Base-by-base conservation (phyloP, 2,113 vertebrate genomes). In the Chaetura pelagica region DNA sequence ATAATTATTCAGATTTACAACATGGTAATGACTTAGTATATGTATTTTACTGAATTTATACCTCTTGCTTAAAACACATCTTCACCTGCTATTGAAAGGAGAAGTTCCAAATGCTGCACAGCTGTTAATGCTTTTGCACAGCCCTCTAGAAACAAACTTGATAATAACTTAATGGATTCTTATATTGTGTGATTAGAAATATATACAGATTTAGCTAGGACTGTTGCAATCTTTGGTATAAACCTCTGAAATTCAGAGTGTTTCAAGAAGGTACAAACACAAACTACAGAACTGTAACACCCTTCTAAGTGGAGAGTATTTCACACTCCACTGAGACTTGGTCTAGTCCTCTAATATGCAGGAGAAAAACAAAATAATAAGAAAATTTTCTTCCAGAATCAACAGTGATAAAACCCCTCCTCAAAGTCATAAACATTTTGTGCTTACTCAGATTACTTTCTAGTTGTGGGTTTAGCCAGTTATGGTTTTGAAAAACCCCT, bases 11-110 rank as follows among this genome's bases (percentile, higher is more conserved):
- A 34, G 14, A 55, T 88, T 67, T 86, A 49, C 22, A 42, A n/a
- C 64, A 73, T 7, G 15, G 4, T 58, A 52, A 63, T 73, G 0
- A 38, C 4, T 52, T 85, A 27, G 9, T 42, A 48, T 11, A 20
- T 22, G 2, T 27, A 63, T 52, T 48, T 74, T 27, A 46, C 54
- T 74, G 35, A 85, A 61, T 52, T 44, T 77, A 26, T 35, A 30
- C 34, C 21, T 68, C 51, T 49, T 82, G 7, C 27, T 67, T 79
- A 88, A 38, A 6, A 51, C 0, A 0, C 35, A 40, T 44, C 18
- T 74, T 71, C 34, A 27, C 12, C 7, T 79, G 4, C 10, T 34
- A 8, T 21, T 49, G 38, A 83, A 91, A 58, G 8, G 8, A 19
- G 21, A 87, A 34, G 10, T 68, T 85, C 14, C 29, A 44, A 5